phyloP scores from a whole-genome alignment of 2,888 invertebrate genomes.

The Steinernema scapterisci region DNA sequence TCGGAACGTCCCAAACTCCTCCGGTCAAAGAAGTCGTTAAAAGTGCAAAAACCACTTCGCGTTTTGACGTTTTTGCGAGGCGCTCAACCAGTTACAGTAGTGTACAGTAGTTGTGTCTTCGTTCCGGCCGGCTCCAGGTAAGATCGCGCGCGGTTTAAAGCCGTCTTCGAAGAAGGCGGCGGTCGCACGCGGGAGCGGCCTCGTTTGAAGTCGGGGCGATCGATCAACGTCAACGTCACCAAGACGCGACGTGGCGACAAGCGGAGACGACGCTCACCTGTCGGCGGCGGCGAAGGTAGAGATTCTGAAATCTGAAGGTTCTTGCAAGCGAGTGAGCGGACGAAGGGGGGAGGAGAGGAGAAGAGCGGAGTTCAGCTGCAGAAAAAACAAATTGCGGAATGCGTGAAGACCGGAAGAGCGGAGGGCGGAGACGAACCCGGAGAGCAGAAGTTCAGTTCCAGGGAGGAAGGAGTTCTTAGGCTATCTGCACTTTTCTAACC shows the following conservation, averaged over 20 bases:
- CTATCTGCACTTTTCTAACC: too few relatives aligned
- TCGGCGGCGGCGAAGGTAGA: neutral
- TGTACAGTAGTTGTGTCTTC: neutral
- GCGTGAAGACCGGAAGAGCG: too few relatives aligned
- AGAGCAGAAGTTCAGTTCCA: too few relatives aligned
- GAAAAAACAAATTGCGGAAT: too few relatives aligned
- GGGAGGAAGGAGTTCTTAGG: too few relatives aligned
- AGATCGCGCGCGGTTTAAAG: conserved; percentile 28
- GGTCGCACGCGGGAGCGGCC: conserved; percentile 4
- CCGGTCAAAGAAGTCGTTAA: too few relatives aligned
- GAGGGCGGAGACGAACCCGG: too few relatives aligned
- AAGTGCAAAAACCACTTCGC: too few relatives aligned
- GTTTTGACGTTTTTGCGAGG: too few relatives aligned
- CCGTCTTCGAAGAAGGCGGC: neutral
- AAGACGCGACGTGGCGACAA: neutral
- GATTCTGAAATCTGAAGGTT: neutral
- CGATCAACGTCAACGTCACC: conserved; percentile 25
- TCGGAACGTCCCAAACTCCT: too few relatives aligned
- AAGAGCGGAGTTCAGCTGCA: too few relatives aligned
- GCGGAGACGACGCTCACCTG: conserved; percentile 13
- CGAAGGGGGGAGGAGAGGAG: too few relatives aligned
- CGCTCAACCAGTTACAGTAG: neutral
- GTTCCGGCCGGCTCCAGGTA: neutral
- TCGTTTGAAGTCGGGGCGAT: conserved; percentile 21
- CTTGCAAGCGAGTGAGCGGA: neutral